A percentile compares a stretch with the other conserved stretches of the same genome.
Conservation (phyloP, 2,797 vertebrate genomes). For the Glyptemys insculpta region DNA sequence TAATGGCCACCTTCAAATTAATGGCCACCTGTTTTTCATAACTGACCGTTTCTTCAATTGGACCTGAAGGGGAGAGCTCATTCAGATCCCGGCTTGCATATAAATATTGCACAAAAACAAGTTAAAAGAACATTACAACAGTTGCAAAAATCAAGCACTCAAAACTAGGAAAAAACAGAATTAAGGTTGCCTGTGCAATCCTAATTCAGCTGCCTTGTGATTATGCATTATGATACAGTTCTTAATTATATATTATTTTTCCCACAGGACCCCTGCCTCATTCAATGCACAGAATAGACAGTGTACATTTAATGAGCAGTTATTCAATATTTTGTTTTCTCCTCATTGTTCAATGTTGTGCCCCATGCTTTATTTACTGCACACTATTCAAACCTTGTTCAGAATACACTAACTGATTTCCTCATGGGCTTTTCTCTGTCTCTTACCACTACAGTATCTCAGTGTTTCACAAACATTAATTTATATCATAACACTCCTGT, state of each 20-base stretch:
- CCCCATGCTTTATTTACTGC: background rate
- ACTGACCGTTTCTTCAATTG: no score
- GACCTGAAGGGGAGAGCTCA: no score
- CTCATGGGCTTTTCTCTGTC: background rate
- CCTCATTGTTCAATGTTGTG: background rate
- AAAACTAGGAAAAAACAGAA: background rate
- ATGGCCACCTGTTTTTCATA: no score
- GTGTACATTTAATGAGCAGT: background rate
- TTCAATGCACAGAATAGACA: background rate
- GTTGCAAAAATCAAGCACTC: background rate
- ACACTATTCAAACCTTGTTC: background rate
- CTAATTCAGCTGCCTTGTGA: background rate
- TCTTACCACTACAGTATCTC: background rate
- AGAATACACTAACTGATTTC: background rate
- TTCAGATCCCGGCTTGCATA: no score
- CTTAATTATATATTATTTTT: background rate
- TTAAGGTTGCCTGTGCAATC: background rate
- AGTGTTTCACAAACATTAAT: background rate
- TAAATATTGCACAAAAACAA: no score
- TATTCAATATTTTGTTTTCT: background rate
- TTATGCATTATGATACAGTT: background rate
- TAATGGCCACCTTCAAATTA: no score
- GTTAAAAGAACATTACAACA: background rate
- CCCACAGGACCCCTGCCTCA: background rate
- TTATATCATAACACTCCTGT: background rate